phyloP scores from a whole-genome alignment of 2,797 vertebrate species.

The Antennarius maculatus region DNA sequence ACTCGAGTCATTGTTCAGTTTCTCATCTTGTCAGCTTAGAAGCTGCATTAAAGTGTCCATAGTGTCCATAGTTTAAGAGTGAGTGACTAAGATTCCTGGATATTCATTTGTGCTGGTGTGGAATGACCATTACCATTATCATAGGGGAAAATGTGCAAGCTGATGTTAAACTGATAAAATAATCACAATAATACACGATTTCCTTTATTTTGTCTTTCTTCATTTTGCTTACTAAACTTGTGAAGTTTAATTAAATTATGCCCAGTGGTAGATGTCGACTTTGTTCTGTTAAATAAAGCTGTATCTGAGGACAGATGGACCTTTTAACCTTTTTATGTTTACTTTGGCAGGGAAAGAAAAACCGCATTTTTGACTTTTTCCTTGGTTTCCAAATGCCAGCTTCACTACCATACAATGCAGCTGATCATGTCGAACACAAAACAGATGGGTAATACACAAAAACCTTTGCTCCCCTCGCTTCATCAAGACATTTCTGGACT shows the following conservation, averaged over 20 bases:
- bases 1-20: background rate
- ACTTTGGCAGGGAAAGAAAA: background rate
- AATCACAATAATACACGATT: too few species aligned
- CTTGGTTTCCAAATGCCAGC: background rate
- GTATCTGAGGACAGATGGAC: too few species aligned
- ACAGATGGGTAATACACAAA: background rate
- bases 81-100: background rate
- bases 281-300: too few species aligned
- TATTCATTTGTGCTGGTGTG: too few species aligned
- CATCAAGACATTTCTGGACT: slow-evolving; percentile 16
- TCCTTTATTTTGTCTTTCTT: too few species aligned
- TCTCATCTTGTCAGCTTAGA: background rate
- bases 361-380: background rate
- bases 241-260: too few species aligned
- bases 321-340: too few species aligned
- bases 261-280: too few species aligned
- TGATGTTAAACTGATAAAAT: too few species aligned
- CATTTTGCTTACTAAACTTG: too few species aligned
- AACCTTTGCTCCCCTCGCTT: slow-evolving; percentile 9
- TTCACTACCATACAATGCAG: slow-evolving; percentile 1
- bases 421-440: slow-evolving; percentile 3
- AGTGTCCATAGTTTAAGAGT: background rate
- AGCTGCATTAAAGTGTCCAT: background rate
- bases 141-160: too few species aligned
- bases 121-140: too few species aligned